A percentile compares a stretch with the other conserved stretches of the same genome.
These are phyloP conservation scores for Hippolais icterina DNA, from an alignment of 2,113 vertebrate genomes.

Conservation along the genomic window DNA sequence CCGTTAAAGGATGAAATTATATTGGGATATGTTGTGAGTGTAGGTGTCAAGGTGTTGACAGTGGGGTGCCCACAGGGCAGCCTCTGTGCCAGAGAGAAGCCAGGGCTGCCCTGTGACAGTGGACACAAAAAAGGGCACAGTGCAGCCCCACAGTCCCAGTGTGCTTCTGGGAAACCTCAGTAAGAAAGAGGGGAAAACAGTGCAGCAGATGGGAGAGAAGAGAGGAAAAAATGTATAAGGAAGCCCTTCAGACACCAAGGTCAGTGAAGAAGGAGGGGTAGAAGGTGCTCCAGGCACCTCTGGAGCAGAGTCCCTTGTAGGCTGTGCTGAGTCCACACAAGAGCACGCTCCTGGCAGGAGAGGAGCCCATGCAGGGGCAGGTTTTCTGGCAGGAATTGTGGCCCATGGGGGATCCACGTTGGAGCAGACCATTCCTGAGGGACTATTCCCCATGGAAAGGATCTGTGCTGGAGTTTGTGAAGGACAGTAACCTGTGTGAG, in stretches of 20 bases:
- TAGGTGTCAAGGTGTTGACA: not conserved
- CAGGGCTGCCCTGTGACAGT: accelerated
- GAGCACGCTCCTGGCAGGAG: not conserved
- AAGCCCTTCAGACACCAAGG: not conserved
- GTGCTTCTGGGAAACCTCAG: not conserved
- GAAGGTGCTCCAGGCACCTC: accelerated
- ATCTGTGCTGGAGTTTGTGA: not conserved
- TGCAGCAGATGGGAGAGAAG: accelerated
- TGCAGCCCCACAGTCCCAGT: not conserved
- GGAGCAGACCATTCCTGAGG: not conserved
- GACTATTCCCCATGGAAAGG: not conserved
- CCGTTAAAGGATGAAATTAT: not conserved
- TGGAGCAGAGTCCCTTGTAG: not conserved
- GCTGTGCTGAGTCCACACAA: not conserved
- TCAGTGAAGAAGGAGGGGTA: not conserved
- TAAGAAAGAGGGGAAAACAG: not conserved
- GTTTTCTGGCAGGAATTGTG: not conserved
- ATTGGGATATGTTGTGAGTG: not conserved
- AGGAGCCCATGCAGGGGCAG: not conserved
- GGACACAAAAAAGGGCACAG: not conserved
- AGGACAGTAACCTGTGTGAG: not conserved
- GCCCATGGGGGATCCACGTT: accelerated
- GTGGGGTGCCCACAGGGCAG: accelerated
- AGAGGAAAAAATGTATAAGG: not conserved
- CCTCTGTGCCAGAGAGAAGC: not conserved